Conservation (phyloP, 2,113 vertebrate genomes). For the Peucedramus taeniatus region DNA sequence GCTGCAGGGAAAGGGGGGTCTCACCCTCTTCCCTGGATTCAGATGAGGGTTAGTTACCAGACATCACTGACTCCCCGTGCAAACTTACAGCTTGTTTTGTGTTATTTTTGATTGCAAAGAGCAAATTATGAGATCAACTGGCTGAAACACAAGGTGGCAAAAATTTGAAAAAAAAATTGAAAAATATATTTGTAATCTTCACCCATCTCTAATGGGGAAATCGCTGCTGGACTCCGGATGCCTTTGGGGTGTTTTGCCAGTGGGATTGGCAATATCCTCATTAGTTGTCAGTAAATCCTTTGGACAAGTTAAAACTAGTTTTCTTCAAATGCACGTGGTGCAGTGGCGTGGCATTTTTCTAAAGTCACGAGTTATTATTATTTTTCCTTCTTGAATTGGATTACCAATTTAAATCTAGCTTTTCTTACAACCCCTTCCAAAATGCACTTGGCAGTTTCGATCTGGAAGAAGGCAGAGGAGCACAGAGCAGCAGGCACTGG, state of each 20-base stretch:
- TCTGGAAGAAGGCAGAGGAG: background rate
- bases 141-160: background rate
- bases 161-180: background rate
- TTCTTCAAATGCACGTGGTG: background rate
- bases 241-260: background rate
- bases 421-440: background rate
- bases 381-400: background rate
- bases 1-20: rapidly evolving
- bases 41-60: background rate
- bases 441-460: background rate
- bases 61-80: background rate
- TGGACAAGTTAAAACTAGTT: background rate
- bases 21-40: background rate
- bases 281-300: background rate
- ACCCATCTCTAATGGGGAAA: background rate
- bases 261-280: background rate
- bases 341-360: rapidly evolving
- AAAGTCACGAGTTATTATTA: background rate
- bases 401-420: background rate
- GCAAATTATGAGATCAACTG: background rate
- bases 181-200: background rate
- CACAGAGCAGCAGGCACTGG: rapidly evolving
- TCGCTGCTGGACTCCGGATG: rapidly evolving
- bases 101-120: background rate
- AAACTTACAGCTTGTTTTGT: background rate